Evolutionary conservation across 1,140 invertebrate species (phyloP), one percentile per base, ranked within the genome.

Genomic region (Amphibalanus amphitrite): DNA sequence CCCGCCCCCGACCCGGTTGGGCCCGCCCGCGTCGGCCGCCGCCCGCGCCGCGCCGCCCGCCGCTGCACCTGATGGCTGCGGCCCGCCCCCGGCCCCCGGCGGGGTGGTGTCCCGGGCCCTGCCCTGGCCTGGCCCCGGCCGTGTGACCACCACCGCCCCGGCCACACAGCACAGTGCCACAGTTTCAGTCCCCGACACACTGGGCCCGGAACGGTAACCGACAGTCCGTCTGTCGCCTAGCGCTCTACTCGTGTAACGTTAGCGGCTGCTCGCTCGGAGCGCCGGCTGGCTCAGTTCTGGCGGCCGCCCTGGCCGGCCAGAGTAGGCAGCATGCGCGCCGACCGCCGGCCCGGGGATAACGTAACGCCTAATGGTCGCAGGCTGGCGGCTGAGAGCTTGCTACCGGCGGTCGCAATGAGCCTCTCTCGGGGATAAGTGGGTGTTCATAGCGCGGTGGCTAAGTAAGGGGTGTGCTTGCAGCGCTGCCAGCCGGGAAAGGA

Each of bases 201-300:
- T 67, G 26, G 65, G 65, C 65, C 65, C 65, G n/a, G 65, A 67
- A 67, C 65, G 65, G 65, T 67, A 67, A 67, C n/a, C 23, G 23
- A n/a, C 65, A 8, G 26, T 23, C 10, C 64, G 26, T 3, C 64
- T n/a, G 20, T 65, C 8, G 23, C 8, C 64, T n/a, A 10, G 64
- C 23, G 64, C 65, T 13, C 10, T 10, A 6, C 3, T 10, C 28
- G 65, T 67, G 17, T 26, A 20, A 15, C 3, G n/a, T 3, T 65
- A n/a, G 20, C 64, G 64, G 3, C 47, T 59, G 47, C 20, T 59
- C 20, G 17, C 10, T 59, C 47, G 17, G 10, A 59, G 10, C n/a
- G n/a, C 47, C 47, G 20, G 47, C 47, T 59, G 47, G 10, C 6
- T 59, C 1, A 23, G 6, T 38, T 4, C 15, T 38, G 4, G 33